Conservation (phyloP, 2,888 invertebrate species). For the Sepiola atlantica region DNA sequence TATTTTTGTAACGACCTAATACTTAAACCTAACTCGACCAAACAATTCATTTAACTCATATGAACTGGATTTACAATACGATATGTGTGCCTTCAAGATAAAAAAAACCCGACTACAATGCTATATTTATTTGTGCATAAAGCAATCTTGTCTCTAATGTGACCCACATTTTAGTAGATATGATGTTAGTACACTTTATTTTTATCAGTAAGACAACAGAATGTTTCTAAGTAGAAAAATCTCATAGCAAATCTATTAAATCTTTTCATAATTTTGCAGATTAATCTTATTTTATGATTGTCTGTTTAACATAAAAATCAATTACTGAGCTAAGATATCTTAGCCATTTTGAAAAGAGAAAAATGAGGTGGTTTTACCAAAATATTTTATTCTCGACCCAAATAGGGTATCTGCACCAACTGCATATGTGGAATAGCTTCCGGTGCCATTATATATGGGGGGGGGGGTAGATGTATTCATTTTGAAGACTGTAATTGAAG, state of each 20-base stretch:
- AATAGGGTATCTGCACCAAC: neutral
- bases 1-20: no score
- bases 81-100: neutral
- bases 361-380: no score
- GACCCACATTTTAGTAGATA: neutral
- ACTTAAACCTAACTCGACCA: no score
- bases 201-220: neutral
- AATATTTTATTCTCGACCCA: neutral
- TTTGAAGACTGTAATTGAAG: no score
- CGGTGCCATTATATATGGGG: no score
- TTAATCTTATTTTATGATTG: neutral
- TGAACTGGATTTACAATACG: neutral
- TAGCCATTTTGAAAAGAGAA: neutral
- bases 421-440: neutral
- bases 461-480: no score
- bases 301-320: neutral
- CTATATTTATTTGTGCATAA: neutral
- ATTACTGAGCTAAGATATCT: neutral
- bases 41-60: no score
- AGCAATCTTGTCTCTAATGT: neutral
- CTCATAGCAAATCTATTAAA: neutral
- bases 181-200: neutral
- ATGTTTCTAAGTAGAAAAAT: neutral
- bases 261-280: neutral
- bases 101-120: neutral